Percentiles rank a stretch among this genome's conserved stretches.
phyloP scores from a whole-genome alignment of 2,113 vertebrate genomes.

The Caloenas nicobarica region DNA sequence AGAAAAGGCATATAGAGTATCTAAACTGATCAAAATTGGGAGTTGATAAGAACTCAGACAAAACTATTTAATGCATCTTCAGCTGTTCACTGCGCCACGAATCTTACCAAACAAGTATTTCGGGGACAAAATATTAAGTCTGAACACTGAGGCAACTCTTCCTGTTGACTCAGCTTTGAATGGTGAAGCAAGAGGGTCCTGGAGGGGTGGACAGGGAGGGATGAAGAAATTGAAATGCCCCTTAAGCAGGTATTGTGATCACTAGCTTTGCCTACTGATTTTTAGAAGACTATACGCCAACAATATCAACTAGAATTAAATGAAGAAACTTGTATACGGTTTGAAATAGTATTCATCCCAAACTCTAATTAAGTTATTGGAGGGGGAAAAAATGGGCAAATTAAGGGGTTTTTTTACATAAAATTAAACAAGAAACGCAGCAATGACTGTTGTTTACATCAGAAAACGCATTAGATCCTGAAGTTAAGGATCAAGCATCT shows the following conservation, averaged over 20 bases:
- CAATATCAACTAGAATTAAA: not conserved
- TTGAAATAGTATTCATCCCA: not conserved
- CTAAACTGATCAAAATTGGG: not conserved
- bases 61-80: not conserved
- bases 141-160: not conserved
- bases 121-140: not conserved
- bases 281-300: not conserved
- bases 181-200: not conserved
- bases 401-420: not conserved
- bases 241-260: not conserved
- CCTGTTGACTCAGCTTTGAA: not conserved
- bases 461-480: not conserved
- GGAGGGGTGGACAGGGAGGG: not conserved
- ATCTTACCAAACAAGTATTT: not conserved
- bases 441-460: not conserved
- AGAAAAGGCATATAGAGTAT: not conserved
- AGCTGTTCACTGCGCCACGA: not conserved
- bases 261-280: not conserved
- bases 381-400: fast-evolving
- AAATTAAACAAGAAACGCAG: not conserved
- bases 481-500: not conserved
- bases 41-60: not conserved
- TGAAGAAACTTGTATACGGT: not conserved
- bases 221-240: not conserved
- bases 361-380: not conserved